Conservation (phyloP, 1,140 invertebrate genomes). For the Scylla paramamosain region DNA sequence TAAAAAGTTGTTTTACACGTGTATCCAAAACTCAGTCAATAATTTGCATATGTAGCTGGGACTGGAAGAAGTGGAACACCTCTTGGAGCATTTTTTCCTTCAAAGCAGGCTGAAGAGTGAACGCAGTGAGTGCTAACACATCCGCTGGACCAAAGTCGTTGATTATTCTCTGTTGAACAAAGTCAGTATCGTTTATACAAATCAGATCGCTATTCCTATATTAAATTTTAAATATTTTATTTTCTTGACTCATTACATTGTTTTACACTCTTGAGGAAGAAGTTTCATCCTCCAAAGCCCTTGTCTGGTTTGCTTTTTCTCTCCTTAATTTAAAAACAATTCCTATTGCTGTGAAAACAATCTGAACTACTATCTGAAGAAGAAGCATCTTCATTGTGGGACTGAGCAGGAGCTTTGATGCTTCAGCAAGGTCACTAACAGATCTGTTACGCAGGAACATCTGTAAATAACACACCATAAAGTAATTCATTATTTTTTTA, state of each 20-base stretch:
- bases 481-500: not conserved
- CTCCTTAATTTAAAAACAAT: constrained; percentile 8
- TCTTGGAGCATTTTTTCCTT: constrained; percentile 40
- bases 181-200: constrained; percentile 1
- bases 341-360: constrained; percentile 33
- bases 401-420: constrained; percentile 45
- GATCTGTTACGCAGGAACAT: constrained; percentile 58
- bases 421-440: constrained; percentile 45
- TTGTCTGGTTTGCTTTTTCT: not conserved
- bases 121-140: not conserved
- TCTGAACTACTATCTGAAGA: constrained; percentile 42
- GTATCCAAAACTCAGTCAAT: constrained; percentile 10
- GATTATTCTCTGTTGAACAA: constrained; percentile 37
- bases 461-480: constrained; percentile 42
- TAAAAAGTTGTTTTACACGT: not conserved
- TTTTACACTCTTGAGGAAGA: constrained; percentile 25
- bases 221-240: not conserved
- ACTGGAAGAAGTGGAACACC: constrained; percentile 43
- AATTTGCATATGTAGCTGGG: constrained; percentile 54
- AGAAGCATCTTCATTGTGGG: constrained; percentile 32
- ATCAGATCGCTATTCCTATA: not conserved
- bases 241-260: not conserved
- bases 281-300: not conserved
- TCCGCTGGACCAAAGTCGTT: not conserved
- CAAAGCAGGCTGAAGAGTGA: not conserved